Evolutionary conservation across 2,888 invertebrate species (phyloP).

Genomic region (Drosophila percnosoma): DNA sequence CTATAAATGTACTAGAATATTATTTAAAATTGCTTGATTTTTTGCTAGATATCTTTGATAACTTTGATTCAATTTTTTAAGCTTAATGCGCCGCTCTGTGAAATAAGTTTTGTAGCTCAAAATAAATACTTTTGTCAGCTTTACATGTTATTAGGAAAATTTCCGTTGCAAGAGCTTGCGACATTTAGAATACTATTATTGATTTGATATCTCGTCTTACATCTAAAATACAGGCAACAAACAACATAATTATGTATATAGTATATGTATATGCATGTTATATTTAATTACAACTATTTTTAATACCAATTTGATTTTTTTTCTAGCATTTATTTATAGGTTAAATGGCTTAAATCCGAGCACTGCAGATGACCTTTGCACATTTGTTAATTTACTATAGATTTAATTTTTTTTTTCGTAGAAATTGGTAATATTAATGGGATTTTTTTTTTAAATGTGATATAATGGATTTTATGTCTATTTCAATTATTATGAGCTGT

Average conservation of each 20-base stretch:
- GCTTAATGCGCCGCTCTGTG: constrained; percentile 10
- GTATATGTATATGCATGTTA: constrained; percentile 37
- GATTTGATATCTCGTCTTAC: constrained; percentile 55
- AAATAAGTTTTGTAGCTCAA: constrained; percentile 11
- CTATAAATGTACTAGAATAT: neutral
- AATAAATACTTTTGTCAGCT: constrained; percentile 23
- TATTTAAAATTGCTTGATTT: neutral
- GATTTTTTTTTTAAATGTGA: constrained; percentile 2
- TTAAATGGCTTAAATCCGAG: constrained; percentile 42
- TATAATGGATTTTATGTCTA: constrained; percentile 31
- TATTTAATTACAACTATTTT: constrained; percentile 47
- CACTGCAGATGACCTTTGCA: constrained; percentile 7
- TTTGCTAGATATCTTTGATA: neutral
- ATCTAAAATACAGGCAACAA: constrained; percentile 69
- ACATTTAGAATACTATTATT: constrained; percentile 56
- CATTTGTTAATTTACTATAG: constrained; percentile 19
- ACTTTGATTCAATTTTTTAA: neutral
- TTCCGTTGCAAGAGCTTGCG: constrained; percentile 49
- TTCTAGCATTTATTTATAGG: constrained; percentile 33
- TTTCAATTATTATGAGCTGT: constrained; percentile 36
- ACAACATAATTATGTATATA: constrained; percentile 61
- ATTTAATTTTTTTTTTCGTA: constrained; percentile 21
- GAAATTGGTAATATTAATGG: constrained; percentile 34
- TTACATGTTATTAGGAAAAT: constrained; percentile 52
- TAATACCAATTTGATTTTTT: constrained; percentile 22